Conservation (phyloP, 2,113 vertebrate species). For the Chrysemys picta region DNA sequence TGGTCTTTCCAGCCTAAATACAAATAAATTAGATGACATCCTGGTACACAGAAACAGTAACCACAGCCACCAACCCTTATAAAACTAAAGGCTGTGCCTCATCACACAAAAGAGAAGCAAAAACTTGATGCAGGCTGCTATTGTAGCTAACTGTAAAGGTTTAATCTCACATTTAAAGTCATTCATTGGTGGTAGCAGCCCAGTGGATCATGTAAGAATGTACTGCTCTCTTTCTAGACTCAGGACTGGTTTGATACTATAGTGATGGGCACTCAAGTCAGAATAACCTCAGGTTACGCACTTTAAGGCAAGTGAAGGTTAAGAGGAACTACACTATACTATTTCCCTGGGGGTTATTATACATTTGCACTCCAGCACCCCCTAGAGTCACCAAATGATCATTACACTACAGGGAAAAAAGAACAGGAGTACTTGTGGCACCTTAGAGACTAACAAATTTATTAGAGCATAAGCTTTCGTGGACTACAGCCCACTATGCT, state of each 20-base stretch:
- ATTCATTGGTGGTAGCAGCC: background rate
- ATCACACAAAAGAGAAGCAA: background rate
- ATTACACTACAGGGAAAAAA: background rate
- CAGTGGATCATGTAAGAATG: background rate
- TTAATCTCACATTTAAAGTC: background rate
- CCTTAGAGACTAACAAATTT: no score
- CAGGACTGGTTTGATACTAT: background rate
- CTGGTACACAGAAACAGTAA: background rate
- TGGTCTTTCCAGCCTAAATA: background rate
- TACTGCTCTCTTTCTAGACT: background rate
- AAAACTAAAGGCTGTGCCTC: background rate
- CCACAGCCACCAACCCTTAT: background rate
- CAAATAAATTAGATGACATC: background rate
- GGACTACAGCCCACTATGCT: no score
- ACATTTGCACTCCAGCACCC: background rate
- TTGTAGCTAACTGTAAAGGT: background rate
- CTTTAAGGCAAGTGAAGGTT: background rate
- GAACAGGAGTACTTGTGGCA: no score
- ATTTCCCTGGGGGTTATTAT: background rate
- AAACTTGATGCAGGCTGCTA: background rate
- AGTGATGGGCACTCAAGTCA: background rate
- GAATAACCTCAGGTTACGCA: background rate
- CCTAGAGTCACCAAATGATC: constrained; percentile 12
- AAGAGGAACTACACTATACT: background rate
- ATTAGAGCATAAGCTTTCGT: no score